A percentile compares a stretch with the other conserved stretches of the same genome.
phyloP scores from a whole-genome alignment of 2,888 invertebrate genomes.

The Drosophila yooni region DNA sequence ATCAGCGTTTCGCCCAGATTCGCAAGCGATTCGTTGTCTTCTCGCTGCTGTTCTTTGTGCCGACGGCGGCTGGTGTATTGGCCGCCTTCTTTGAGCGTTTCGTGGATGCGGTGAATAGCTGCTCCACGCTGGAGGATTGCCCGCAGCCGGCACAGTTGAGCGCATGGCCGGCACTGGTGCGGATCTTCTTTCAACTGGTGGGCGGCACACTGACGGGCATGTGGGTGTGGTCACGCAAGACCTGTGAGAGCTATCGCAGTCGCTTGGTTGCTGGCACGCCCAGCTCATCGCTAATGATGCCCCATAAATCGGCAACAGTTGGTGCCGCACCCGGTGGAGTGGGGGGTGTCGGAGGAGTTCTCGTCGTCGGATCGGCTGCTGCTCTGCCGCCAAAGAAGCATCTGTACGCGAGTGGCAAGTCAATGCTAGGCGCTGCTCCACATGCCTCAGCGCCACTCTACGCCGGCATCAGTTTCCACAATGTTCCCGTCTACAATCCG shows the following conservation, averaged over 20 bases:
- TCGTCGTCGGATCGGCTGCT: conserved; percentile 34
- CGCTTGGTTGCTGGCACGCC: conserved; percentile 79
- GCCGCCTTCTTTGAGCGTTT: conserved; percentile 82
- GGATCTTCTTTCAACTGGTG: conserved; percentile 82
- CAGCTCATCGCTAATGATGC: conserved; percentile 78
- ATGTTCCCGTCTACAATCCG: conserved; percentile 83
- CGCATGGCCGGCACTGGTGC: conserved; percentile 79
- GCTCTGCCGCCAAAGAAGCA: conserved; percentile 82
- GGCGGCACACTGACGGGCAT: conserved; percentile 84
- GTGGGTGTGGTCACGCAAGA: conserved; percentile 85
- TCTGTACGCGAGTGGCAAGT: conserved; percentile 69
- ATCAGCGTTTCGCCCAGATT: conserved; percentile 84
- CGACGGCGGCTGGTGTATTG: conserved; percentile 81
- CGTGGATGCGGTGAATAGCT: conserved; percentile 77
- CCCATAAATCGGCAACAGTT: conserved; percentile 67
- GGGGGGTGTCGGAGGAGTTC: not conserved
- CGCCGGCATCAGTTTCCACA: conserved; percentile 85
- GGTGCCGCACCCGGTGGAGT: not conserved
- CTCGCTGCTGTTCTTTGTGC: conserved; percentile 83
- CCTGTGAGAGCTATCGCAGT: conserved; percentile 84
- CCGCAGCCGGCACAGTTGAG: conserved; percentile 70
- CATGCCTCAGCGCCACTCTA: conserved; percentile 75
- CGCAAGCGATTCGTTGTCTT: conserved; percentile 84
- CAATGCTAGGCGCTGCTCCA: conserved; percentile 39
- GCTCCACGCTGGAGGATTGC: conserved; percentile 82